A percentile compares a stretch with the other conserved stretches of the same genome.
These are phyloP conservation scores for Bombus cullumanus DNA, from an alignment of 1,140 invertebrate genomes.

Conservation along the genomic window DNA sequence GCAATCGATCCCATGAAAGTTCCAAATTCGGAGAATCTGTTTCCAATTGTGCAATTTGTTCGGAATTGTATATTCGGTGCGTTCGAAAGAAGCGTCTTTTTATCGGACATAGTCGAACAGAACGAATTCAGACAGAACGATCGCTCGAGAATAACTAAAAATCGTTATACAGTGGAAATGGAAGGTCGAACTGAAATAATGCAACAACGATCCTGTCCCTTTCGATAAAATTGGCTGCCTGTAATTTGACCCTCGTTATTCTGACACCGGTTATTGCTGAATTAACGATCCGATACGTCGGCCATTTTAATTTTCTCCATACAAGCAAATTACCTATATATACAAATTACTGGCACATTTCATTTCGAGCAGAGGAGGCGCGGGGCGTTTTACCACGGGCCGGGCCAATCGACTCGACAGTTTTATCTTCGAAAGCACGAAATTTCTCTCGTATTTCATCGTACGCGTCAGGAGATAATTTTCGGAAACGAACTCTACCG, in stretches of 20 bases:
- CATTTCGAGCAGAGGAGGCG: conserved; percentile 11
- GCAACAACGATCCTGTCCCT: not conserved
- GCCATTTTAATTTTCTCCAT: conserved; percentile 72
- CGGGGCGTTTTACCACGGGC: not conserved
- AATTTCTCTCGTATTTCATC: conserved; percentile 47
- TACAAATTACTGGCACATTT: conserved; percentile 56
- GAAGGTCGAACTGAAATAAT: not conserved
- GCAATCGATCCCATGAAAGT: not conserved
- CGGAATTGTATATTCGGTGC: too few species aligned
- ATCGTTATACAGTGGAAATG: not conserved
- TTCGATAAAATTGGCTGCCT: not conserved
- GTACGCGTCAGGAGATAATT: conserved; percentile 35
- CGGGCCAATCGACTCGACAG: conserved; percentile 25
- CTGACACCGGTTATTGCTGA: conserved; percentile 60
- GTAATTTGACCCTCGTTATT: conserved; percentile 68
- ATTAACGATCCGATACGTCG: conserved; percentile 67
- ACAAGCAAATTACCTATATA: conserved; percentile 57
- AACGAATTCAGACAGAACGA: not conserved
- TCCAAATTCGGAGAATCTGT: too few species aligned
- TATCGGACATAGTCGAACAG: not conserved
- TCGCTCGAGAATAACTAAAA: not conserved
- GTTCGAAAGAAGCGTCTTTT: too few species aligned
- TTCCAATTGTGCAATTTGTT: too few species aligned
- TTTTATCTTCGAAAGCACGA: conserved; percentile 39
- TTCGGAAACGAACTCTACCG: conserved; percentile 15